Percentiles rank a stretch among this genome's conserved stretches.
Evolutionary conservation across 2,113 vertebrate species (phyloP).

Genomic region (Vidua macroura): DNA sequence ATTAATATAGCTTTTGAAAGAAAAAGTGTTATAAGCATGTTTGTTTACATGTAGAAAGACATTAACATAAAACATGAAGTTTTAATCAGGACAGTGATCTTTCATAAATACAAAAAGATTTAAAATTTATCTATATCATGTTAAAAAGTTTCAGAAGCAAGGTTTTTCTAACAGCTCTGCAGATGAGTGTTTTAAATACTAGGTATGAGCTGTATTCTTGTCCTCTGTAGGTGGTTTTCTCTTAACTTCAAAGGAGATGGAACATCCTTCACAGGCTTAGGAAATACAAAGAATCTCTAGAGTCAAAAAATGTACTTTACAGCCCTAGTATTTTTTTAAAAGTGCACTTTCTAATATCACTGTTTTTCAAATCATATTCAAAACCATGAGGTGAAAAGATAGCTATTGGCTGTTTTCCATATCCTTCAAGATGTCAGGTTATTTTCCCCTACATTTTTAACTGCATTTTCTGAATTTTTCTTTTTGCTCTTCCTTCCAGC

Average conservation of each 20-base stretch:
- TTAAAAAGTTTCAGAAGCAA: not conserved
- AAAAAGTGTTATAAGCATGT: not conserved
- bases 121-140: not conserved
- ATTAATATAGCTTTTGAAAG: not conserved
- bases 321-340: not conserved
- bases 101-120: not conserved
- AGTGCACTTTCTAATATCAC: not conserved
- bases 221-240: not conserved
- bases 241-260: not conserved
- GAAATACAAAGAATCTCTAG: not conserved
- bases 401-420: not conserved
- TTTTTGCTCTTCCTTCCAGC: not conserved
- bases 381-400: not conserved
- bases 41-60: not conserved
- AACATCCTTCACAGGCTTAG: not conserved
- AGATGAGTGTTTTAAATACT: not conserved
- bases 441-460: not conserved
- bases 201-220: not conserved
- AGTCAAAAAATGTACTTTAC: not conserved
- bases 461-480: not conserved
- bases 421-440: not conserved
- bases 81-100: not conserved
- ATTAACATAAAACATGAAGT: not conserved
- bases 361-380: not conserved
- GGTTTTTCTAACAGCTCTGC: not conserved